These are phyloP conservation scores for Rhinoptilus africanus DNA, from an alignment of 2,113 vertebrate genomes.

Conservation along the genomic window DNA sequence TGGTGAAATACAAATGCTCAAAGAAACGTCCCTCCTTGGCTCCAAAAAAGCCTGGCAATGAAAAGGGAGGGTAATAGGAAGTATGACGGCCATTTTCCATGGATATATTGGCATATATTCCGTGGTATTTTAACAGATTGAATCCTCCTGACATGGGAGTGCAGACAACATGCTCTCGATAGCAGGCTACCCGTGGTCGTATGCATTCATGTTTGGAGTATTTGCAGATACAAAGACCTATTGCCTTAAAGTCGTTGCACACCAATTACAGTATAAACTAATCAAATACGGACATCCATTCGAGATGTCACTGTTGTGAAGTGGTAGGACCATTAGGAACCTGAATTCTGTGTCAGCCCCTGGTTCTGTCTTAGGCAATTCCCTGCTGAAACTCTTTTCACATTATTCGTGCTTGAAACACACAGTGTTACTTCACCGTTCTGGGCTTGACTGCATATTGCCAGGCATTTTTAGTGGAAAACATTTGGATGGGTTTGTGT, in stretches of 20 bases:
- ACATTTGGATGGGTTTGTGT: background rate
- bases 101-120: slow-evolving; percentile 44
- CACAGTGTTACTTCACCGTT: background rate
- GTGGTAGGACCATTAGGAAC: background rate
- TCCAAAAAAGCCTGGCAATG: slow-evolving; percentile 25
- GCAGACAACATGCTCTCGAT: background rate
- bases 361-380: background rate
- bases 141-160: slow-evolving; percentile 1
- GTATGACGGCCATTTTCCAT: slow-evolving; percentile 28
- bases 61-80: slow-evolving; percentile 22
- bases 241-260: background rate
- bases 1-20: slow-evolving; percentile 18
- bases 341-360: background rate
- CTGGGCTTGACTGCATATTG: background rate
- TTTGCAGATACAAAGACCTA: background rate
- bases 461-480: slow-evolving; percentile 26
- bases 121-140: slow-evolving; percentile 27
- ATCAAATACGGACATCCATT: background rate
- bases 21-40: slow-evolving; percentile 26
- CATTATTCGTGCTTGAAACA: background rate
- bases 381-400: background rate
- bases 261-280: background rate
- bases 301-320: background rate
- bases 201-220: background rate
- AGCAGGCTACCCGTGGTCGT: background rate